phyloP scores from a whole-genome alignment of 2,113 vertebrate genomes.

The Dicerorhinus sumatrensis region DNA sequence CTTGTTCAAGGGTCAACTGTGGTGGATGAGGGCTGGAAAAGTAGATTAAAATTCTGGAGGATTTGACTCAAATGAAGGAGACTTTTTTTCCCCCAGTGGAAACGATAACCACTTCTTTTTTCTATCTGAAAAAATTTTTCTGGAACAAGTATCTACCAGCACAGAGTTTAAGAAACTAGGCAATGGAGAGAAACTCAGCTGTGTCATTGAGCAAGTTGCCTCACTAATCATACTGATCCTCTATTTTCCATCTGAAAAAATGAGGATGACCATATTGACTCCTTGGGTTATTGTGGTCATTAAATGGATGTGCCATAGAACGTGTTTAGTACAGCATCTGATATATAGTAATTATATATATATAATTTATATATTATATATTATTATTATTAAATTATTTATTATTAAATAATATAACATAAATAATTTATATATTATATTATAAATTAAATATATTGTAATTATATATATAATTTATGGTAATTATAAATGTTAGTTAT shows the following conservation, averaged over 20 bases:
- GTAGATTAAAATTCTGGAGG: background rate
- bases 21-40: background rate
- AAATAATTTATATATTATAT: too few species aligned
- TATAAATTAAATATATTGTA: too few species aligned
- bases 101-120: background rate
- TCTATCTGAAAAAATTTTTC: background rate
- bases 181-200: background rate
- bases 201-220: background rate
- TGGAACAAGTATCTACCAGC: background rate
- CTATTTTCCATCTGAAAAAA: background rate
- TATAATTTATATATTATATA: too few species aligned
- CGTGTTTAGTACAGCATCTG: background rate
- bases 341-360: background rate
- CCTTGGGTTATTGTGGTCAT: background rate
- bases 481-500: background rate
- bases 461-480: too few species aligned
- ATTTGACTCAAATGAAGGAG: background rate
- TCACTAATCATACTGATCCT: background rate
- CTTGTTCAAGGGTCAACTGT: background rate
- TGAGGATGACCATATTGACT: background rate
- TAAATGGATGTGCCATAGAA: background rate
- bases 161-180: background rate
- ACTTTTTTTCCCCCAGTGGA: background rate
- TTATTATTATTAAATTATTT: too few species aligned
- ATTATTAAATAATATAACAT: too few species aligned